A percentile compares a stretch with the other conserved stretches of the same genome.
phyloP scores from a whole-genome alignment of 1,140 invertebrate species.

The Trissolcus basalis region DNA sequence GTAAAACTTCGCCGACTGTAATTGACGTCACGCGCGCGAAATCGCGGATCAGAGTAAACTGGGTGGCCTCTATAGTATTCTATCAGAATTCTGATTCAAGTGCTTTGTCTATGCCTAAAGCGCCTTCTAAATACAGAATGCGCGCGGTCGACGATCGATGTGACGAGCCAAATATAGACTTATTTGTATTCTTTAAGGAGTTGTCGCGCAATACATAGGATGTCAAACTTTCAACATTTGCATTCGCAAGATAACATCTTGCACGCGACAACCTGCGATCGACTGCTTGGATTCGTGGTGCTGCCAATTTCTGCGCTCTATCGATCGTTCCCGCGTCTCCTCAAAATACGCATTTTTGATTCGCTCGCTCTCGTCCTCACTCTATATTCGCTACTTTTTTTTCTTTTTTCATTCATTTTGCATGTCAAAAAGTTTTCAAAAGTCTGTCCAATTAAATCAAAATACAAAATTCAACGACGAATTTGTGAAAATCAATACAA shows the following conservation, averaged over 20 bases:
- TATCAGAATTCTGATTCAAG: slow-evolving; percentile 36
- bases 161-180: slow-evolving; percentile 37
- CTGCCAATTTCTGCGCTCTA: slow-evolving; percentile 10
- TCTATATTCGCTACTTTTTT: no score
- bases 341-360: neutral
- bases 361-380: no score
- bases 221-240: slow-evolving; percentile 27
- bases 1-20: slow-evolving; percentile 4
- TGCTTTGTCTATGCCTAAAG: slow-evolving; percentile 19
- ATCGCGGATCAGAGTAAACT: slow-evolving; percentile 24
- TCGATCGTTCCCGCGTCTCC: slow-evolving; percentile 9
- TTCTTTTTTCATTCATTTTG: no score
- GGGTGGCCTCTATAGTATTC: slow-evolving; percentile 31
- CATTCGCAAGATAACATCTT: slow-evolving; percentile 36
- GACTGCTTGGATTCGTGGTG: neutral
- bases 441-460: no score
- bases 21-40: slow-evolving; percentile 17
- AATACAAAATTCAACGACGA: no score
- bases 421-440: no score
- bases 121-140: slow-evolving; percentile 23
- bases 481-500: no score
- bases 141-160: slow-evolving; percentile 30
- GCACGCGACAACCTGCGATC: slow-evolving; percentile 22
- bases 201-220: slow-evolving; percentile 27
- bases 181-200: slow-evolving; percentile 24